Percentiles rank a stretch among this genome's conserved stretches.
These are phyloP conservation scores for Lepus oiostolus DNA, from an alignment of 2,797 vertebrate genomes.

Conservation along the genomic window DNA sequence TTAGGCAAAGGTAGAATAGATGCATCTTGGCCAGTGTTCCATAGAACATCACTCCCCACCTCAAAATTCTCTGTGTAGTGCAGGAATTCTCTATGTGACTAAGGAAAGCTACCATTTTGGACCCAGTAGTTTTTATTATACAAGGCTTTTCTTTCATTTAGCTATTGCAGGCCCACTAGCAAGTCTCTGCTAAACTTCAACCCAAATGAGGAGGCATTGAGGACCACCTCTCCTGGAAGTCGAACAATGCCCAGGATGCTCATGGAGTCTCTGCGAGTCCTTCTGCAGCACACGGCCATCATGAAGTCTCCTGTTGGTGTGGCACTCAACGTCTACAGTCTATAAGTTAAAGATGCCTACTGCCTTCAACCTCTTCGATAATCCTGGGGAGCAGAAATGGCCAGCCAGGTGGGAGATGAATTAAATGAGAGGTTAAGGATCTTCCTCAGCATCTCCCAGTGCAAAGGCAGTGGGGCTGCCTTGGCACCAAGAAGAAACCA, in stretches of 20 bases:
- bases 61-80: background rate
- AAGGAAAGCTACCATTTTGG: background rate
- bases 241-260: background rate
- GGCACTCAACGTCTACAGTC: background rate
- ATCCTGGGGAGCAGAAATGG: background rate
- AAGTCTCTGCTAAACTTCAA: background rate
- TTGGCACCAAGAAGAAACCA: background rate
- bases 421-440: background rate
- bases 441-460: background rate
- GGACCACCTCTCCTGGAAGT: background rate
- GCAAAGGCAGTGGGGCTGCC: background rate
- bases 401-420: background rate
- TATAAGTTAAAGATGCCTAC: background rate
- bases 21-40: background rate
- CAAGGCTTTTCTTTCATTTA: background rate
- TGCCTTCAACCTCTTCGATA: background rate
- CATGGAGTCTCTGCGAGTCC: background rate
- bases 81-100: background rate
- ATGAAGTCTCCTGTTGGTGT: background rate
- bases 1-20: background rate
- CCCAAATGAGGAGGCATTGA: background rate
- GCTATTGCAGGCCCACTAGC: background rate
- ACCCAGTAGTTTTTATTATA: background rate
- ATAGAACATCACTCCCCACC: rapidly evolving
- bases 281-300: background rate